Evolutionary conservation across 2,113 vertebrate species (phyloP).

Genomic region (Elanoides forficatus): DNA sequence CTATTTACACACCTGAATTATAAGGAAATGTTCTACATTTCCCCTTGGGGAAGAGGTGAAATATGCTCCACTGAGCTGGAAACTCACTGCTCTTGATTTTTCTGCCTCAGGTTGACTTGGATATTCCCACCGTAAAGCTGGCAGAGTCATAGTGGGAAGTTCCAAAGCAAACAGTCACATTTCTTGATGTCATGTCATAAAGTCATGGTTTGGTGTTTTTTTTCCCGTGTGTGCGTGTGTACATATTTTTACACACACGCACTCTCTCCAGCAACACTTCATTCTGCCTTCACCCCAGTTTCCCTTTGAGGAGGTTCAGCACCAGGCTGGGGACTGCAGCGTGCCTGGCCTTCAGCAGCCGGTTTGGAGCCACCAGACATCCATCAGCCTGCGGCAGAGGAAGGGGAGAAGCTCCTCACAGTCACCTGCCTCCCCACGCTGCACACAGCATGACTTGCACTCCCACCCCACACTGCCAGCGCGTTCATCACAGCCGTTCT

Average conservation of each 20-base stretch:
- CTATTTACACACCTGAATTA: conserved; percentile 43
- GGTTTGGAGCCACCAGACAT: not conserved
- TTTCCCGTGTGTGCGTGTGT: fast-evolving
- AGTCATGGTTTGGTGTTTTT: not conserved
- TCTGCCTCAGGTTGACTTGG: not conserved
- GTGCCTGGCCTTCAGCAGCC: not conserved
- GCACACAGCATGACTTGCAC: not conserved
- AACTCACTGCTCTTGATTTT: not conserved
- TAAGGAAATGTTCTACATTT: conserved; percentile 30
- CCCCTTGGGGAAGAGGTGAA: not conserved
- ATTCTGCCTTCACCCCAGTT: not conserved
- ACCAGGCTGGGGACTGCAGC: not conserved
- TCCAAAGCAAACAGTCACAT: not conserved
- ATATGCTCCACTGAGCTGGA: not conserved
- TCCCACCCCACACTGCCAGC: not conserved
- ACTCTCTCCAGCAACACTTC: not conserved
- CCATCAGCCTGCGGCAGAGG: not conserved
- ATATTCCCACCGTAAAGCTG: not conserved
- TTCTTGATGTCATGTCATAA: not conserved
- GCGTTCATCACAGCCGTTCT: not conserved
- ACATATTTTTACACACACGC: not conserved
- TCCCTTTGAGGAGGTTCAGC: not conserved
- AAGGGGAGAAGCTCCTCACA: not conserved
- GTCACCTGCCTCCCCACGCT: not conserved
- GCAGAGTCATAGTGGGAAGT: not conserved